Conservation (phyloP, 1,140 invertebrate species). For the Stenopsyche tienmushanensis region DNA sequence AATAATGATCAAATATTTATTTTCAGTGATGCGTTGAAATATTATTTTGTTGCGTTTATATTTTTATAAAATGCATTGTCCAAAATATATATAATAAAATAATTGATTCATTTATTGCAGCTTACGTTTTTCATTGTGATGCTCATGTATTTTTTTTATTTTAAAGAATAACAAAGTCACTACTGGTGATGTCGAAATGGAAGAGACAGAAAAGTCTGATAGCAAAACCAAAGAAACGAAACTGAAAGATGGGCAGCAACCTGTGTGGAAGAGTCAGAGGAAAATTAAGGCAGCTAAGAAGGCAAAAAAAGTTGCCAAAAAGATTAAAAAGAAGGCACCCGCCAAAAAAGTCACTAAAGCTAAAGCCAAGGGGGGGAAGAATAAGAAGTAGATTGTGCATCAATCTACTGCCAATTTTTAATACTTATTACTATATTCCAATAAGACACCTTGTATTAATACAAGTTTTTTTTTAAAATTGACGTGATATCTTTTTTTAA, state of each 20-base stretch:
- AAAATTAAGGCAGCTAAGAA: conserved; percentile 55
- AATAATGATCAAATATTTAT: conserved; percentile 4
- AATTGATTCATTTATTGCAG: too few species aligned
- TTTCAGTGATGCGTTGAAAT: not conserved
- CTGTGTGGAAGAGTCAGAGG: conserved; percentile 56
- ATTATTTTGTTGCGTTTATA: not conserved
- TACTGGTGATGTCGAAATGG: conserved; percentile 34
- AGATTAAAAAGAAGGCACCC: conserved; percentile 38
- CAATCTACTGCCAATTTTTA: too few species aligned
- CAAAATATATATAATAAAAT: not conserved
- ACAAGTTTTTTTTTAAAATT: too few species aligned
- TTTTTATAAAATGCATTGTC: not conserved
- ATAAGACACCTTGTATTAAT: too few species aligned
- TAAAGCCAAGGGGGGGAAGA: conserved; percentile 1
- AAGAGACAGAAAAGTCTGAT: conserved; percentile 43
- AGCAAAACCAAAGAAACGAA: conserved; percentile 47
- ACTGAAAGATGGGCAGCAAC: conserved; percentile 60
- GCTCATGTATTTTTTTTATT: not conserved
- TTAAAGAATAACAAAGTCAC: conserved; percentile 2
- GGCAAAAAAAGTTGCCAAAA: conserved; percentile 44
- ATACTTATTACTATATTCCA: too few species aligned
- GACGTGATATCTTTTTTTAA: too few species aligned
- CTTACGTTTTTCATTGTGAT: not conserved
- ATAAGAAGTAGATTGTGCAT: conserved; percentile 19
- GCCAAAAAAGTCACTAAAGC: not conserved